Base-by-base conservation (phyloP, 2,113 vertebrate genomes). In the Nycticorax nycticorax region DNA sequence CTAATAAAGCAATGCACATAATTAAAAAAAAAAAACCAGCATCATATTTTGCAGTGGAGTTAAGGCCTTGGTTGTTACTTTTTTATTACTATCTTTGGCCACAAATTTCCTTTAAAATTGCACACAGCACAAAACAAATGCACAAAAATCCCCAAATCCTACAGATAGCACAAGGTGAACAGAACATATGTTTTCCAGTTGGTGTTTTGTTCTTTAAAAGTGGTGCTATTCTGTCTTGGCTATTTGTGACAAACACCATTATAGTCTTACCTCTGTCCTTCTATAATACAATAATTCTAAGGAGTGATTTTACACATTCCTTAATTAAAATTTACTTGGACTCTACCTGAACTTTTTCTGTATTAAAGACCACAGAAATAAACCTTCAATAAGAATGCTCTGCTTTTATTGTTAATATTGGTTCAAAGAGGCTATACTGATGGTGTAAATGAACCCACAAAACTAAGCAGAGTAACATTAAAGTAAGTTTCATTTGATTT, bases 11-110 rank as follows among this genome's bases (percentile, higher is more conserved):
- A 73, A 48, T 27, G 21, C 14, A 63, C 3, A 32, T 41, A 8
- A 78, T 73, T 53, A 27, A 2, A 11, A 68, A 85, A 45, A 0
- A 43, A 43, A 0, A 43, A 43, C 0, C 1, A 2, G 1, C 6
- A 22, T 48, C 66, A 9, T 63, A 52, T 35, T 67, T 8, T 73
- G 27, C 37, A 81, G 12, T 62, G 30, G 8, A 63, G 8, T 63
- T 89, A 81, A 72, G 55, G 21, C 5, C 12, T 56, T 62, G 37
- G 2, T 77, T 66, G 47, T 55, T 62, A 47, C 3, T 64, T 80
- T 71, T 23, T 76, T 26, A 50, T 53, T 64, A 30, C 45, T 22
- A 18, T 33, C 20, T 91, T 62, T 72, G 27, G 26, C 48, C 14
- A 68, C 15, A 56, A 37, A 6, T 47, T 71, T 77, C 56, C 57